These are phyloP conservation scores for Mungos mungo DNA, from an alignment of 2,113 vertebrate species.

Conservation along the genomic window DNA sequence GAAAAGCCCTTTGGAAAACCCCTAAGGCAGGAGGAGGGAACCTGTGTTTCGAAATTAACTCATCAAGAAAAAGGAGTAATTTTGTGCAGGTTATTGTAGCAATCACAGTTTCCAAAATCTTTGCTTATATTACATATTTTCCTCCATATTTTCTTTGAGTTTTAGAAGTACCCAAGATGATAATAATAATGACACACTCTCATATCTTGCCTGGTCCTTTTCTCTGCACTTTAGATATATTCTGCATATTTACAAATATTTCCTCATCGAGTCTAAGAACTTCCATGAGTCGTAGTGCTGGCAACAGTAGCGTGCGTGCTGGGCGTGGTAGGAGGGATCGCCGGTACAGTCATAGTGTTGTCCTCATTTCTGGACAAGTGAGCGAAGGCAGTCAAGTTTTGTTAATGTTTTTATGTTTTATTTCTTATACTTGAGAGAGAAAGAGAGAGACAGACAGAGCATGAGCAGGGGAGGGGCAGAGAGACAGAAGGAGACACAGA, in stretches of 20 bases:
- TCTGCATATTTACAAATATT: not conserved
- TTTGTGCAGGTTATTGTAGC: not conserved
- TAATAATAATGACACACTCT: not conserved
- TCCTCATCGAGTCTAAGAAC: constrained; percentile 3
- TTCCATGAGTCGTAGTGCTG: not conserved
- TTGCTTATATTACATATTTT: constrained; percentile 11
- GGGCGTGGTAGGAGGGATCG: not conserved
- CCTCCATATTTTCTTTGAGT: not conserved
- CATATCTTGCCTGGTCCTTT: not conserved
- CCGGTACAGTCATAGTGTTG: not conserved
- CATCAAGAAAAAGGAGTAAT: constrained; percentile 46
- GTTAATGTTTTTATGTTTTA: not conserved
- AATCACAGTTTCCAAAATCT: constrained; percentile 18
- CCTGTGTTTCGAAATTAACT: constrained; percentile 56
- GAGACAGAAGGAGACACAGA: no score
- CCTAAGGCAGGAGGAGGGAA: constrained; percentile 35
- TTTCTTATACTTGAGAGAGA: no score
- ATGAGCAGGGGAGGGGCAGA: no score
- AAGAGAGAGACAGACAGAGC: no score
- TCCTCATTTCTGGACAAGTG: constrained; percentile 28
- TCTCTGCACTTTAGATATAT: not conserved
- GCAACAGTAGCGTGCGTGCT: no score
- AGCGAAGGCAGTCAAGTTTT: not conserved
- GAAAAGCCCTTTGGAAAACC: constrained; percentile 73
- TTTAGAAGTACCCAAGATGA: not conserved